Evolutionary conservation across 2,113 vertebrate species (phyloP), one percentile per base, ranked within the genome.

Genomic region (Taxidea taxus): DNA sequence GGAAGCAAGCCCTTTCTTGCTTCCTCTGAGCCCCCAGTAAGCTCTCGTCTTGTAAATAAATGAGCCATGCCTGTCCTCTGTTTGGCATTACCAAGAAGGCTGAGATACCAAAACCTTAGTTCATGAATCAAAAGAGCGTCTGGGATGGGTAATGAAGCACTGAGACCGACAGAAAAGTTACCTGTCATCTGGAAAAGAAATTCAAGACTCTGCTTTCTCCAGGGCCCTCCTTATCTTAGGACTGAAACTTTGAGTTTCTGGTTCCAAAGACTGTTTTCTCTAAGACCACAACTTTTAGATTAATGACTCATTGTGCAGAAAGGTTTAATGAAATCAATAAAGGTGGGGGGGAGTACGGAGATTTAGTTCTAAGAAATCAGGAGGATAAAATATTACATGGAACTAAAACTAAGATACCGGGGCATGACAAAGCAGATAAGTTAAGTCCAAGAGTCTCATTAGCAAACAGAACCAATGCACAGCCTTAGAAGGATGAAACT

Each of bases 401-500:
- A 91, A 20, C 10, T 90, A 87, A 97, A 96, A 95, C 18, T 75
- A 80, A 75, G 54, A 70, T 47, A 81, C 18, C 12, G 39, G 37
- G n/a, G 39, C 7, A 83, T 90, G 80, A 87, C 6, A 18, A 74
- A 94, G 64, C 21, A 83, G 80, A 0, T 3, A 72, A 60, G 3
- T 47, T 62, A 58, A 90, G 44, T 56, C 66, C 44, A 91, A 91
- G 62, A 1, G 1, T 78, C 23, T 96, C 89, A 95, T 51, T 90
- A 96, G 66, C 60, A 96, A 93, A 96, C 21, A 90, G 44, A 44
- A 84, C 83, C 20, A 83, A 89, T 68, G 82, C 66, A 92, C 0
- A 95, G 90, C 72, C 85, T 91, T 84, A 72, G 56, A 91, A 90
- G 8, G 14, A 88, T 91, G 90, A 86, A 86, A 75, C 96, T 39